Conservation (phyloP, 1,140 invertebrate genomes). For the Drosophila bocki region DNA sequence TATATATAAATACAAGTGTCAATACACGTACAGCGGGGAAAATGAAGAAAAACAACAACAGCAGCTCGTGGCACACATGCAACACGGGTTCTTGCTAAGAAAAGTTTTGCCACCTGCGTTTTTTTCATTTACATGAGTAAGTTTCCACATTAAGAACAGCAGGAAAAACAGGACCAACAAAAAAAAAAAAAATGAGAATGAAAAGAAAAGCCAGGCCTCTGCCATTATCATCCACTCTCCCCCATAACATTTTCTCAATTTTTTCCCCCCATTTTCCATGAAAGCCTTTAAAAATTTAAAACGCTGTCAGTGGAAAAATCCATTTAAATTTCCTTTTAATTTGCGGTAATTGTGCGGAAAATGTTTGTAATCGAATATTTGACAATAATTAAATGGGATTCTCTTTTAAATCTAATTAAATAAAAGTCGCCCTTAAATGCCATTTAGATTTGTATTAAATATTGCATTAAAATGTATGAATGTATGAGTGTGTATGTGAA, state of each 20-base stretch:
- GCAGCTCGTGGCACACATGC: neutral
- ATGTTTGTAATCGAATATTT: conserved; percentile 35
- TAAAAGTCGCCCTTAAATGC: conserved; percentile 14
- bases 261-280: neutral
- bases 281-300: conserved; percentile 24
- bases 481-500: neutral
- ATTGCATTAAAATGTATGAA: conserved; percentile 1
- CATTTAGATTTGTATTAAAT: conserved; percentile 24
- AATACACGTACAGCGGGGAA: conserved; percentile 40
- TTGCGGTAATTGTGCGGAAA: conserved; percentile 36
- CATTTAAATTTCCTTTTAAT: conserved; percentile 31
- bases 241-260: neutral
- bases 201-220: conserved; percentile 71
- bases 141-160: conserved; percentile 71
- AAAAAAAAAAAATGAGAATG: conserved; percentile 9
- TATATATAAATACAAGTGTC: conserved; percentile 64
- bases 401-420: conserved; percentile 20
- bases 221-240: conserved; percentile 17
- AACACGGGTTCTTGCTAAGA: conserved; percentile 1
- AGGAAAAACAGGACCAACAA: conserved; percentile 10
- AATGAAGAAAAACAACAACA: neutral
- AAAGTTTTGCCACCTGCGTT: conserved; percentile 73
- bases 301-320: conserved; percentile 19
- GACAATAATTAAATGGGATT: conserved; percentile 34
- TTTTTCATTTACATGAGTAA: conserved; percentile 80